Percentiles rank a stretch among this genome's conserved stretches.
Conservation (phyloP, 2,797 vertebrate genomes). For the Merluccius polli region DNA sequence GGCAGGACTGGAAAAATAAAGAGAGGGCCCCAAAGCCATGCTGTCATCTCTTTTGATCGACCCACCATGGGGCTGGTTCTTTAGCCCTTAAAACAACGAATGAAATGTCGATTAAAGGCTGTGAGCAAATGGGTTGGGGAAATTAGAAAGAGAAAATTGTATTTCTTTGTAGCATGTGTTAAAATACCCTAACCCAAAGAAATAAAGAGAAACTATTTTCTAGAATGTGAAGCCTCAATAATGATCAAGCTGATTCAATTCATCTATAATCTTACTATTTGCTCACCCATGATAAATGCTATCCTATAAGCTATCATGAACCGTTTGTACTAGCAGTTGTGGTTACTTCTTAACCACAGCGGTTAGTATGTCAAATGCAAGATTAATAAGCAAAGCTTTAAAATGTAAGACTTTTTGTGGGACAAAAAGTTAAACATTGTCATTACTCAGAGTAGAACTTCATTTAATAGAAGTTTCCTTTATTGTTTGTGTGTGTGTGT, state of each 20-base stretch:
- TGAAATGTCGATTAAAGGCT: not conserved
- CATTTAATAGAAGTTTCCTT: not conserved
- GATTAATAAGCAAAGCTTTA: not conserved
- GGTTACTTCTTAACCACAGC: not conserved
- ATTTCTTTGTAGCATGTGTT: not conserved
- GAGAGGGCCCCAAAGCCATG: conserved; percentile 1
- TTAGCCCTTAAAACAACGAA: not conserved
- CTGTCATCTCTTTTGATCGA: conserved; percentile 1
- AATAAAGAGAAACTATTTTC: too few species aligned
- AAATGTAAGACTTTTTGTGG: not conserved
- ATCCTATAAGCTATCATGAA: not conserved
- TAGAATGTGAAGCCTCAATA: not conserved
- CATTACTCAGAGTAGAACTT: not conserved
- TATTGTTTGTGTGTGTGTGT: not conserved
- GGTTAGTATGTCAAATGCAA: not conserved
- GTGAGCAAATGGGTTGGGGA: not conserved
- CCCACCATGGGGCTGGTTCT: not conserved
- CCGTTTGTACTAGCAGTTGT: not conserved
- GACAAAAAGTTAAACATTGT: not conserved
- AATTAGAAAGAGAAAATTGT: not conserved
- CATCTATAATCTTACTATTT: not conserved
- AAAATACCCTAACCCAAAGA: not conserved
- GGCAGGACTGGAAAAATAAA: conserved; percentile 26
- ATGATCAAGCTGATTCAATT: not conserved
- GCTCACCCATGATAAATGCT: not conserved